phyloP scores from a whole-genome alignment of 2,888 invertebrate species.

The Lasioglossum lativentre region DNA sequence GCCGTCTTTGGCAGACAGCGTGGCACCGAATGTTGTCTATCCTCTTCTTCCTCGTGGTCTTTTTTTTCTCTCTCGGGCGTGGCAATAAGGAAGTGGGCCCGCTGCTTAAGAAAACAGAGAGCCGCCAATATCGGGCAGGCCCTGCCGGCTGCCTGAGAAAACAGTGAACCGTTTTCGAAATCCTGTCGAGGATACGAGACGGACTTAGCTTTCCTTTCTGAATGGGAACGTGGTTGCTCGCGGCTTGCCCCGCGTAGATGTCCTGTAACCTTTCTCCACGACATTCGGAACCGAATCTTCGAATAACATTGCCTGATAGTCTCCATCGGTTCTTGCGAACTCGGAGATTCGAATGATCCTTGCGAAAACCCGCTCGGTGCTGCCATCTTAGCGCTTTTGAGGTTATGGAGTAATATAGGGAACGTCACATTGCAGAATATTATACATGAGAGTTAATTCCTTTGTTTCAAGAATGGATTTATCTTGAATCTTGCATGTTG shows the following conservation, averaged over 20 bases:
- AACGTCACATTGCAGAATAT: neutral
- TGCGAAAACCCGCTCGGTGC: neutral
- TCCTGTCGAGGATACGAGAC: slow-evolving; percentile 59
- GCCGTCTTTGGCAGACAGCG: slow-evolving; percentile 77
- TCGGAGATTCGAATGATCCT: neutral
- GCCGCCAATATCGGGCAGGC: slow-evolving; percentile 81
- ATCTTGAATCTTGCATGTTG: neutral
- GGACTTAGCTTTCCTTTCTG: slow-evolving; percentile 45
- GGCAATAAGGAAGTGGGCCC: slow-evolving; percentile 84
- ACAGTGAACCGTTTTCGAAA: slow-evolving; percentile 73
- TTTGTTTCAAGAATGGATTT: neutral
- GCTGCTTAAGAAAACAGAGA: slow-evolving; percentile 83
- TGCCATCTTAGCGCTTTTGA: neutral
- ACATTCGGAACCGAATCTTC: neutral
- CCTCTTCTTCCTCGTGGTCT: slow-evolving; percentile 45
- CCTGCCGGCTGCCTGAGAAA: slow-evolving; percentile 81
- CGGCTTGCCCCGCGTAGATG: slow-evolving; percentile 12
- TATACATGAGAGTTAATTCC: neutral
- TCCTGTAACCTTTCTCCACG: neutral
- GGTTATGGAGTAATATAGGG: neutral
- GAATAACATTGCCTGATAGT: neutral
- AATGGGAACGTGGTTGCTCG: slow-evolving; percentile 48
- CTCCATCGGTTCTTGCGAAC: no score
- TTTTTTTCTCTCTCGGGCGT: slow-evolving; percentile 59
- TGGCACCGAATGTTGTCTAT: slow-evolving; percentile 76